These are phyloP conservation scores for Eudyptes chrysolophus DNA, from an alignment of 2,113 vertebrate genomes.

Conservation along the genomic window DNA sequence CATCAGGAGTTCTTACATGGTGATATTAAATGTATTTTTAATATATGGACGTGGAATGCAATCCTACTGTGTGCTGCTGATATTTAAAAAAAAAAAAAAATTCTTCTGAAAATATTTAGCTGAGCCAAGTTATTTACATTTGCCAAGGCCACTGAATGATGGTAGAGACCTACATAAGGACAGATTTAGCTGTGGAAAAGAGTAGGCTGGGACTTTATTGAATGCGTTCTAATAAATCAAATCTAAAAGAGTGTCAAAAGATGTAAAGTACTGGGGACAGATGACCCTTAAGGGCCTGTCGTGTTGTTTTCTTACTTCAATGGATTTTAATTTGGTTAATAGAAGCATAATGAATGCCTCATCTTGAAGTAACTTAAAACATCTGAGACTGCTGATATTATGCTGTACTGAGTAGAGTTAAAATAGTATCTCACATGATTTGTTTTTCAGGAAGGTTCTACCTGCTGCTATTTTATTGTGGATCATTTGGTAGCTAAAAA, in stretches of 20 bases:
- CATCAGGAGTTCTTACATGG: not conserved
- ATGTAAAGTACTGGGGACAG: not conserved
- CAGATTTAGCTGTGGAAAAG: not conserved
- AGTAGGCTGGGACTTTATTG: not conserved
- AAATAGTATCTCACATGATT: accelerated
- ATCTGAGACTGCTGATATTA: not conserved
- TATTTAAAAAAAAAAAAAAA: not conserved
- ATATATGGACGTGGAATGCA: not conserved
- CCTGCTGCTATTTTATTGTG: not conserved
- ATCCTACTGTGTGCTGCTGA: not conserved
- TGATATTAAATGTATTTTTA: not conserved
- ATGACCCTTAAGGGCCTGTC: not conserved
- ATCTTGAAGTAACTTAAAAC: not conserved
- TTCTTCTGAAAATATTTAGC: not conserved
- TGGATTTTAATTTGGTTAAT: not conserved
- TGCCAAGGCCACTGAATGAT: not conserved
- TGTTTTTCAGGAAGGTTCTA: not conserved
- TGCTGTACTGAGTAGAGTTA: not conserved
- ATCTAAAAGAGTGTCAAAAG: not conserved
- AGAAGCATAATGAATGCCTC: not conserved
- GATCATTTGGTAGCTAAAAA: not conserved
- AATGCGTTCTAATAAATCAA: not conserved
- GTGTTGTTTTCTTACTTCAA: not conserved
- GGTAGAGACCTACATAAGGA: not conserved
- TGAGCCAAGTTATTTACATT: constrained; percentile 9